Conservation (phyloP, 2,888 invertebrate genomes). For the Tipula confusa region DNA sequence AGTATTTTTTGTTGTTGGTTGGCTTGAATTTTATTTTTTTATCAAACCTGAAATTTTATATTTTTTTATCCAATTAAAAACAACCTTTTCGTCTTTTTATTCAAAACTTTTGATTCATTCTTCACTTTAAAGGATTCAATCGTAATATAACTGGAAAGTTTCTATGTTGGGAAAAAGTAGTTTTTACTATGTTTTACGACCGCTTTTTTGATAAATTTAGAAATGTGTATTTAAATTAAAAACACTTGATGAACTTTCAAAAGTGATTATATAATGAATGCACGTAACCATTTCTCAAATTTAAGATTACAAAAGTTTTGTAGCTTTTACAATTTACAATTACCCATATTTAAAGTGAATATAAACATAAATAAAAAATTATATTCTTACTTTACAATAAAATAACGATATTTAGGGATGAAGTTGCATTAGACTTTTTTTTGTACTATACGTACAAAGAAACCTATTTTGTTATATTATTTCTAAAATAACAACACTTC, state of each 20-base stretch:
- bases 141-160: neutral
- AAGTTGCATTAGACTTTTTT: too few relatives aligned
- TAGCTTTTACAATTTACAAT: neutral
- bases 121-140: neutral
- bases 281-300: too few relatives aligned
- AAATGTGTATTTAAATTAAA: neutral
- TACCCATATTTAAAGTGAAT: neutral
- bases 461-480: neutral
- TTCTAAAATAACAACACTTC: neutral
- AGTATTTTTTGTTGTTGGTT: neutral
- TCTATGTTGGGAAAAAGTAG: neutral
- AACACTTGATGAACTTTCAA: neutral
- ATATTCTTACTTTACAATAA: neutral
- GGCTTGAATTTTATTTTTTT: neutral
- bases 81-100: neutral
- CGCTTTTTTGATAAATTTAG: neutral
- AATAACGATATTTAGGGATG: neutral
- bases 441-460: too few relatives aligned
- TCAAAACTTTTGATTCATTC: neutral
- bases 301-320: neutral
- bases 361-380: neutral
- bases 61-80: slow-evolving; percentile 21
- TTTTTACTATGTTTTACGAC: neutral
- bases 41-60: neutral
- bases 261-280: neutral